Percentiles rank a stretch among this genome's conserved stretches.
Conservation (phyloP, 1,140 invertebrate genomes). For the Argopecten irradians region DNA sequence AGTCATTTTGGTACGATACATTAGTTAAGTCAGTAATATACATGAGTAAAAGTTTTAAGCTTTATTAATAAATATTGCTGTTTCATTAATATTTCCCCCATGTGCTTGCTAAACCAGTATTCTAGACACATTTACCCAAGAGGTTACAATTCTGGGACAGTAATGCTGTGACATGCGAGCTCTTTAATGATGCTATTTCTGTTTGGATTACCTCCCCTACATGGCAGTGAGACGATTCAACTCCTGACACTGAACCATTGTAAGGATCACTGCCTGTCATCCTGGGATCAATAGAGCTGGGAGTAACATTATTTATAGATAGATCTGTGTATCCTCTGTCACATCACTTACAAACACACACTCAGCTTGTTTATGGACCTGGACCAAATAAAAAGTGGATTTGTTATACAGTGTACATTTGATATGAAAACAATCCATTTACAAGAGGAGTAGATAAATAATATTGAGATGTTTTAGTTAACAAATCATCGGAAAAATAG, state of each 20-base stretch:
- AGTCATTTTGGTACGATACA: too few relatives aligned
- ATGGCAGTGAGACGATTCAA: background rate
- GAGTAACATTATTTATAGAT: conserved; percentile 19
- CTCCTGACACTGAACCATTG: background rate
- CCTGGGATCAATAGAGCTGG: background rate
- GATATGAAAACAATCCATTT: background rate
- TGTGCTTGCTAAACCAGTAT: too few relatives aligned
- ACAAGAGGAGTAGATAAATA: too few relatives aligned
- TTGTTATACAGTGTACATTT: background rate
- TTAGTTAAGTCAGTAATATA: too few relatives aligned
- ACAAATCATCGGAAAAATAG: background rate
- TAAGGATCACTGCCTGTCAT: conserved; percentile 2
- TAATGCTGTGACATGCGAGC: too few relatives aligned
- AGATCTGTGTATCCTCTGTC: background rate
- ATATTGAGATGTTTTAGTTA: too few relatives aligned
- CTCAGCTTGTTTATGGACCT: background rate
- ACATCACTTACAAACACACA: background rate
- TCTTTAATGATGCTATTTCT: background rate
- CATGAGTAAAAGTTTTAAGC: too few relatives aligned
- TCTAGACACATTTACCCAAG: too few relatives aligned
- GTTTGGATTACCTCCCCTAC: background rate
- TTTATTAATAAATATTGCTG: too few relatives aligned
- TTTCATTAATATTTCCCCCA: too few relatives aligned
- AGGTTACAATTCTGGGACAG: too few relatives aligned
- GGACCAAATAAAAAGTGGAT: background rate